Evolutionary conservation across 2,888 invertebrate genomes (phyloP), one percentile per base, ranked within the genome.

Genomic region (Cosmopolites sordidus): DNA sequence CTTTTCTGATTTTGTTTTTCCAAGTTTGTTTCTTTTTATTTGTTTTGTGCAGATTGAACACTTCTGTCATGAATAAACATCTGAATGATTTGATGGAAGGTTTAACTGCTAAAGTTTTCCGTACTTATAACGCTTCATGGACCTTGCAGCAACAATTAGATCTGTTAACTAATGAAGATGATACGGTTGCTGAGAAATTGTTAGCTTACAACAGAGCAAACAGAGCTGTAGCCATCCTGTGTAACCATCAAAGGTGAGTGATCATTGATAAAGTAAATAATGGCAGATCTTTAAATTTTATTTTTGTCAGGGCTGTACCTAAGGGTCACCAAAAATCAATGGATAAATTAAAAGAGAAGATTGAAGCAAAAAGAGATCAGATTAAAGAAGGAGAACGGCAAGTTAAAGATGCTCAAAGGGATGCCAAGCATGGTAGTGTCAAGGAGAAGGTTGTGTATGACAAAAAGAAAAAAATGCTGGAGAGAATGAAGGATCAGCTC

Each of bases 101-200:
- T 48, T 81, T 99, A 61, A 98, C 99, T 51, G 99, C 99, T 39
- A 99, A 99, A 78, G 99, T 99, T 59, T 99, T 99, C 84, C 94
- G 99, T 86, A 99, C 99, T 43, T 99, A 94, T 77, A 99, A 99
- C 75, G 99, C 99, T 49, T 99, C 98, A n/a, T 89, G 88, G 72
- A 99, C 99, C 40, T 78, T 99, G 61, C 99, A 99, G 77, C 89
- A 91, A 66, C 98, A 99, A 76, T 79, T 99, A 58, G 87, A 94
- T 68, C 80, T 91, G 70, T 79, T 98, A n/a, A 99, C 98, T 8
- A 89, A 93, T 75, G 78, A 81, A 8, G 82, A 87, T 66, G 83
- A 85, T 62, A 79, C 86, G 1, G 70, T 89, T 48, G 86, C 89
- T 17, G 92, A 93, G 70, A 92, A 90, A 79, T 83, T 99, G 62